A percentile compares a stretch with the other conserved stretches of the same genome.
phyloP scores from a whole-genome alignment of 2,113 vertebrate genomes.

The Chlamydotis undulata region DNA sequence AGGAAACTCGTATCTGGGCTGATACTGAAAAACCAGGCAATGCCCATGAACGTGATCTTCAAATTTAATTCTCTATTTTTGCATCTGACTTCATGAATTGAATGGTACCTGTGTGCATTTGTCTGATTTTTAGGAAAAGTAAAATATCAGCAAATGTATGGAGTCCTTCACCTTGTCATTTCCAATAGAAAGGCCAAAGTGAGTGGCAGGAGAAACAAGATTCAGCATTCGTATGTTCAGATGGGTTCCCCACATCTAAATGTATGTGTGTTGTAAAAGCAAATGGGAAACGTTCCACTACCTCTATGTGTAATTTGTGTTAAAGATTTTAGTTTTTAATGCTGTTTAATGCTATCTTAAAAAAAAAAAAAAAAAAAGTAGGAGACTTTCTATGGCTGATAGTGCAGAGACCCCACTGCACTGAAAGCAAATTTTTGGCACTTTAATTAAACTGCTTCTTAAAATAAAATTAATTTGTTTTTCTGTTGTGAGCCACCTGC shows the following conservation, averaged over 20 bases:
- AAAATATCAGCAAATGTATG: not conserved
- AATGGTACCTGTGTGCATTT: not conserved
- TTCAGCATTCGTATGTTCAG: fast-evolving
- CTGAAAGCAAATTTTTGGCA: not conserved
- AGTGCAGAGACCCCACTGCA: not conserved
- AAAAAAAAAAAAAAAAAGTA: not conserved
- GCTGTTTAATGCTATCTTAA: not conserved
- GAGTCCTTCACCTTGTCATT: not conserved
- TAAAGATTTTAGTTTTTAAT: not conserved
- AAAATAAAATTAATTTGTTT: not conserved
- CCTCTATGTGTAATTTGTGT: not conserved
- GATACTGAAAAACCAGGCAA: not conserved
- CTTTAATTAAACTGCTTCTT: not conserved
- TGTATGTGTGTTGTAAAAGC: not conserved
- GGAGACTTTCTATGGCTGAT: not conserved
- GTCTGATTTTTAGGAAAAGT: not conserved
- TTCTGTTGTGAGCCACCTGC: not conserved
- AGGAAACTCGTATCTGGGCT: not conserved
- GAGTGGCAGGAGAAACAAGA: not conserved
- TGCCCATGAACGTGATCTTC: not conserved
- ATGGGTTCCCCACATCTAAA: not conserved
- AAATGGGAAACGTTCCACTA: not conserved
- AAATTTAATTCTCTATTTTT: not conserved
- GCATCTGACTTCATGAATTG: not conserved
- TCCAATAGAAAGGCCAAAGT: not conserved